phyloP scores from a whole-genome alignment of 2,888 invertebrate genomes.

The Morinoia aosen region DNA sequence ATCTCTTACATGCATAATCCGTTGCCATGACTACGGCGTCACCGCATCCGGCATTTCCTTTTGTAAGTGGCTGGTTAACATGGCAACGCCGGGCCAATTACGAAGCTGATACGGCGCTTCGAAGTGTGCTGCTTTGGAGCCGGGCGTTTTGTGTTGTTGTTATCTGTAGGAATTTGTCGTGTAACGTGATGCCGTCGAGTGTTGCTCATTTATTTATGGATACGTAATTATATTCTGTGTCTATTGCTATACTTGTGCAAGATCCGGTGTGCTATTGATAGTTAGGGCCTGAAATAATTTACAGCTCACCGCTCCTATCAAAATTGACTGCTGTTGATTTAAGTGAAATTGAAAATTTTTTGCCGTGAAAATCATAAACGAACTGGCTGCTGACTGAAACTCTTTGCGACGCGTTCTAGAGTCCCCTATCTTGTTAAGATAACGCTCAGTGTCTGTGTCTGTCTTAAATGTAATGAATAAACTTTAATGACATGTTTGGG shows the following conservation, averaged over 20 bases:
- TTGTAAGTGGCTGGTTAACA: neutral
- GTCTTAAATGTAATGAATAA: no score
- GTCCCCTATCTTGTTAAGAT: no score
- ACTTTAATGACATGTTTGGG: no score
- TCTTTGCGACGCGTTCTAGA: no score
- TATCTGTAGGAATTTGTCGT: neutral
- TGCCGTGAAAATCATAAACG: no score
- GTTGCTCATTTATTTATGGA: neutral
- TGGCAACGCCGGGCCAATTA: neutral
- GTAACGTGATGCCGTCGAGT: neutral
- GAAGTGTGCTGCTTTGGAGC: neutral
- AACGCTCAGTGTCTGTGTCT: no score
- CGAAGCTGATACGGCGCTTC: neutral
- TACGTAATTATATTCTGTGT: neutral
- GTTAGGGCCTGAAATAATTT: neutral
- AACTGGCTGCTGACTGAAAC: no score
- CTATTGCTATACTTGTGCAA: no score
- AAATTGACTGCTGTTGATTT: neutral
- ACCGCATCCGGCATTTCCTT: neutral
- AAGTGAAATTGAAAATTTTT: no score
- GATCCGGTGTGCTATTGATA: neutral
- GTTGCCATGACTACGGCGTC: conserved; percentile 4
- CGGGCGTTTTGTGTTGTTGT: neutral
- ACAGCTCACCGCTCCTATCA: neutral
- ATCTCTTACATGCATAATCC: neutral